These are phyloP conservation scores for Andrena chrysosceles DNA, from an alignment of 2,888 invertebrate genomes.

Conservation along the genomic window DNA sequence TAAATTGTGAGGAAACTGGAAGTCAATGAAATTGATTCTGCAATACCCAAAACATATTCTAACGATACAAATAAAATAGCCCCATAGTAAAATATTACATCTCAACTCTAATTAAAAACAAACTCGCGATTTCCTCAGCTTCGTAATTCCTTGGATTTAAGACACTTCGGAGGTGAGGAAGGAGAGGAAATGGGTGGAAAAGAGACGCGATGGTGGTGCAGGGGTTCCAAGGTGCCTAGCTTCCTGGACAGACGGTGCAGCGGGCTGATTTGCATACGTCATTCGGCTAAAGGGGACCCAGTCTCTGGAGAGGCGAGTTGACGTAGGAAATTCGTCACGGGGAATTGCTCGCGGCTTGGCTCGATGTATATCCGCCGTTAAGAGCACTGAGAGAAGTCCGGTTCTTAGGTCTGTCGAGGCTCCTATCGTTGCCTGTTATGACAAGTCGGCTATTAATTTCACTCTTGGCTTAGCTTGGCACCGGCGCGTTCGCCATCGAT, in stretches of 20 bases:
- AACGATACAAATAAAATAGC: too few relatives aligned
- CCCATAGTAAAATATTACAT: too few relatives aligned
- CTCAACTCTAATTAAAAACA: too few relatives aligned
- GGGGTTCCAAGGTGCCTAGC: conserved; percentile 34
- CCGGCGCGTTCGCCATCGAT: conserved; percentile 38
- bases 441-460: conserved; percentile 73
- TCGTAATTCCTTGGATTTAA: neutral
- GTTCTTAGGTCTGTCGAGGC: conserved; percentile 55
- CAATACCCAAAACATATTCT: too few relatives aligned
- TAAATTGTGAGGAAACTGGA: too few relatives aligned
- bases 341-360: conserved; percentile 68
- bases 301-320: conserved; percentile 61
- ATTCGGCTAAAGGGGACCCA: conserved; percentile 60
- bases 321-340: conserved; percentile 75
- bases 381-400: conserved; percentile 56
- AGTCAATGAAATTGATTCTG: too few relatives aligned
- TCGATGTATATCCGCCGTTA: conserved; percentile 59
- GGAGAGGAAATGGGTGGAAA: neutral
- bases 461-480: conserved; percentile 59
- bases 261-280: conserved; percentile 73
- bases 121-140: neutral
- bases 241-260: conserved; percentile 52
- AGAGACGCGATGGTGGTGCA: conserved; percentile 17
- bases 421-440: conserved; percentile 72
- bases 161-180: neutral